Evolutionary conservation across 2,888 invertebrate species (phyloP), one percentile per base, ranked within the genome.

Genomic region (Thelaira solivaga): DNA sequence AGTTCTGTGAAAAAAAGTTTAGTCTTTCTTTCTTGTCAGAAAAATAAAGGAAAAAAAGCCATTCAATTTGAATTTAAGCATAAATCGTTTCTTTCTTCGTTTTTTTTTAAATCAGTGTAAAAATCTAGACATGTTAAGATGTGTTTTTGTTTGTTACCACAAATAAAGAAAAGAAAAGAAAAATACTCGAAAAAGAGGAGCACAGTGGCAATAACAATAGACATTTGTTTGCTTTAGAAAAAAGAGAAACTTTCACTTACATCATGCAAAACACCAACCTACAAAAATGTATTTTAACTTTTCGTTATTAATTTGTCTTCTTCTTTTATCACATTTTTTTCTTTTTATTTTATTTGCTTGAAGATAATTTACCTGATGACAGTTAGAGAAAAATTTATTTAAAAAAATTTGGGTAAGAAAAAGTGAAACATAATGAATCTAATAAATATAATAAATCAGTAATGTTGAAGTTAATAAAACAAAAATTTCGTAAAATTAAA

Each of bases 31-130:
- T n/a, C n/a, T n/a, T n/a, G n/a, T n/a, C n/a, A 22, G 1, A 16
- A 0, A 57, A 49, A 53, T 8, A 41, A 26, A 45, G 29, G 10
- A 64, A 8, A 16, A 16, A 29, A 49, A 10, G 16, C 10, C 11
- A 4, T 55, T 39, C 72, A 65, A 77, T 77, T 76, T 76, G 67
- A 53, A 76, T 76, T 72, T 72, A 4, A 45, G 18, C 71, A 71
- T 51, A 69, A 69, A 69, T 69, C 22, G 36, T 51, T 10, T 47
- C 4, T 47, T 11, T 22, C 5, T 26, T 49, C n/a, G n/a, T 41
- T 8, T 22, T 20, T 5, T 1, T 29, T 36, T 6, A 59, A 65
- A 71, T 71, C 71, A 59, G 51, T 59, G 64, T 34, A 18, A 65
- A 20, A 11, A 34, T n/a, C n/a, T 10, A 47, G 13, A 62, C 11